A percentile compares a stretch with the other conserved stretches of the same genome.
phyloP scores from a whole-genome alignment of 2,113 vertebrate species.

The Nematolebias whitei region DNA sequence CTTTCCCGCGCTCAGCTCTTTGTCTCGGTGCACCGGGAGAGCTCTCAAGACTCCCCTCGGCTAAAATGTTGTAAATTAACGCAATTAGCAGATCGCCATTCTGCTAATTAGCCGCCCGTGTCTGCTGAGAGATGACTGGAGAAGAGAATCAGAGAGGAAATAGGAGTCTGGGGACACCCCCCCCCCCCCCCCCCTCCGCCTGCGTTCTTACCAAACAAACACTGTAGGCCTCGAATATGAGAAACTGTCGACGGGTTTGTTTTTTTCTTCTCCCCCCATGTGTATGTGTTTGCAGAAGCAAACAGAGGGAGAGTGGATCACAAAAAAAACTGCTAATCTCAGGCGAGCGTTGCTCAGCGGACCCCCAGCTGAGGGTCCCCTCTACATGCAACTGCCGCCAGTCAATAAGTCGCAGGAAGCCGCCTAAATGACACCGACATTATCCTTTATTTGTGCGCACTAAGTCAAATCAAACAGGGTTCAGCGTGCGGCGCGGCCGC shows the following conservation, averaged over 20 bases:
- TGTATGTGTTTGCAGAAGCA: slow-evolving; percentile 40
- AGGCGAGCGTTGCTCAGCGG: slow-evolving; percentile 67
- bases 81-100: slow-evolving; percentile 96
- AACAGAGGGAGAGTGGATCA: too few species aligned
- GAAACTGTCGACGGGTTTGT: slow-evolving; percentile 45
- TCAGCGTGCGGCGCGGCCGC: slow-evolving; percentile 65
- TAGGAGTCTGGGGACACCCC: slow-evolving; percentile 86
- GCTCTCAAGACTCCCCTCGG: slow-evolving; percentile 91
- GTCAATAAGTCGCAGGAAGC: slow-evolving; percentile 74
- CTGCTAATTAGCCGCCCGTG: slow-evolving; percentile 96
- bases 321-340: too few species aligned
- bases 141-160: slow-evolving; percentile 75
- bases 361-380: slow-evolving; percentile 63
- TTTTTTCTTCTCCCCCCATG: not conserved
- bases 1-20: slow-evolving; percentile 69
- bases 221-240: slow-evolving; percentile 53
- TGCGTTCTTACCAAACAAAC: slow-evolving; percentile 89
- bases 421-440: slow-evolving; percentile 74
- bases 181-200: slow-evolving; percentile 65
- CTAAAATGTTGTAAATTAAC: slow-evolving; percentile 99
- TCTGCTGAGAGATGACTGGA: slow-evolving; percentile 89
- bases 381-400: slow-evolving; percentile 56
- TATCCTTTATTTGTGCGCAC: slow-evolving; percentile 75
- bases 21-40: slow-evolving; percentile 86
- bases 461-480: slow-evolving; percentile 77